Percentiles rank a stretch among this genome's conserved stretches.
phyloP scores from a whole-genome alignment of 2,113 vertebrate genomes.

The Camelus bactrianus region DNA sequence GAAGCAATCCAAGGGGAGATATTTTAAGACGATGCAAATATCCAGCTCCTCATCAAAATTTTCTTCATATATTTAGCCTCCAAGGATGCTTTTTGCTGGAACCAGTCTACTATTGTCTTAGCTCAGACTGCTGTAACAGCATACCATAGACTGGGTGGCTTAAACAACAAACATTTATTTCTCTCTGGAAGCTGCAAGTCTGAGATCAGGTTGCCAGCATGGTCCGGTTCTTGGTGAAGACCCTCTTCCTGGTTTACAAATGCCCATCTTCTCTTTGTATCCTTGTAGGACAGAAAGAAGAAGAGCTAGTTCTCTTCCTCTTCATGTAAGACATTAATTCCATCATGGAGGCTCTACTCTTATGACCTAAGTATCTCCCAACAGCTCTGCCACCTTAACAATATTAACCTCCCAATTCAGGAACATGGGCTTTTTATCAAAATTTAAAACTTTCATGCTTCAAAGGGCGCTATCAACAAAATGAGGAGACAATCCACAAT shows the following conservation, averaged over 20 bases:
- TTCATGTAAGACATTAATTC: neutral
- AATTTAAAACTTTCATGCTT: neutral
- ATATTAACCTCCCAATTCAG: too few species aligned
- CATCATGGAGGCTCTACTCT: too few species aligned
- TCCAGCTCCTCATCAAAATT: neutral
- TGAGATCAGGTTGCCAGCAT: neutral
- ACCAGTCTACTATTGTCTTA: neutral
- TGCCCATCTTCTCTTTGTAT: neutral
- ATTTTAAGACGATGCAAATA: constrained; percentile 17
- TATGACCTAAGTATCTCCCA: too few species aligned
- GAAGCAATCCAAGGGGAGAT: neutral
- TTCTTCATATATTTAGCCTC: neutral
- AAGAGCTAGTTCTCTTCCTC: neutral
- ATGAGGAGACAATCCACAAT: neutral
- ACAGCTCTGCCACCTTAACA: too few species aligned
- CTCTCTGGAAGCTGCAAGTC: neutral
- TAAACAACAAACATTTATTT: too few species aligned
- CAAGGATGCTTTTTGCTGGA: neutral
- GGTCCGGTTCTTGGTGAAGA: neutral
- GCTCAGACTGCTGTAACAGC: neutral
- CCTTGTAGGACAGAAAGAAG: neutral
- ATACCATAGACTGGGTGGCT: neutral
- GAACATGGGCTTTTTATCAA: neutral
- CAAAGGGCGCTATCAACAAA: neutral
- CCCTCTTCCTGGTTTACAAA: neutral